Percentiles rank a stretch among this genome's conserved stretches.
Conservation (phyloP, 2,113 vertebrate species). For the Pagrus major region DNA sequence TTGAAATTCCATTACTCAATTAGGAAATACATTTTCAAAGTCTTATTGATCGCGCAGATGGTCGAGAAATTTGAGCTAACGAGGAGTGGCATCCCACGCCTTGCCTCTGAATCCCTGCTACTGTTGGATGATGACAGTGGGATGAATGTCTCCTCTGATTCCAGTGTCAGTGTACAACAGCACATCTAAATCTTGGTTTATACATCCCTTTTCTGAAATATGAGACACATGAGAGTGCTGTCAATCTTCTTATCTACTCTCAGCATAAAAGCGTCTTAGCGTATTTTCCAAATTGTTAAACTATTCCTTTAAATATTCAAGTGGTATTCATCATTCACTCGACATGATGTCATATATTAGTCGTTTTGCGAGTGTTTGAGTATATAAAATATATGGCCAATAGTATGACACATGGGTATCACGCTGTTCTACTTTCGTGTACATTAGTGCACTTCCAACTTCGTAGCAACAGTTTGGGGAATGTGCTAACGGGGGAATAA, state of each 20-base stretch:
- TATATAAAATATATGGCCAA: neutral
- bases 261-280: too few species aligned
- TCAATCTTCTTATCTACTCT: too few species aligned
- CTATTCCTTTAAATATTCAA: neutral
- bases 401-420: neutral
- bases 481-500: too few species aligned
- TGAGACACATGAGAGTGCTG: too few species aligned
- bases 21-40: slow-evolving; percentile 60
- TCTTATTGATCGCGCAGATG: slow-evolving; percentile 58
- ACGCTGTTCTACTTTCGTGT: too few species aligned
- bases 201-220: slow-evolving; percentile 4
- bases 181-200: neutral
- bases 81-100: slow-evolving; percentile 10
- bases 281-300: neutral
- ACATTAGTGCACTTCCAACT: neutral
- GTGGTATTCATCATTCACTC: neutral
- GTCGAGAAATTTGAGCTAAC: slow-evolving; percentile 46
- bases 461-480: neutral
- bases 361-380: neutral
- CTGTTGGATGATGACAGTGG: neutral
- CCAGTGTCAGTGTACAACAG: neutral
- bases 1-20: slow-evolving; percentile 64
- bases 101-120: slow-evolving; percentile 14
- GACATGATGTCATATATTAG: neutral
- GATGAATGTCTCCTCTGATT: slow-evolving; percentile 13